phyloP scores from a whole-genome alignment of 2,888 invertebrate species.

The Neria commutata region DNA sequence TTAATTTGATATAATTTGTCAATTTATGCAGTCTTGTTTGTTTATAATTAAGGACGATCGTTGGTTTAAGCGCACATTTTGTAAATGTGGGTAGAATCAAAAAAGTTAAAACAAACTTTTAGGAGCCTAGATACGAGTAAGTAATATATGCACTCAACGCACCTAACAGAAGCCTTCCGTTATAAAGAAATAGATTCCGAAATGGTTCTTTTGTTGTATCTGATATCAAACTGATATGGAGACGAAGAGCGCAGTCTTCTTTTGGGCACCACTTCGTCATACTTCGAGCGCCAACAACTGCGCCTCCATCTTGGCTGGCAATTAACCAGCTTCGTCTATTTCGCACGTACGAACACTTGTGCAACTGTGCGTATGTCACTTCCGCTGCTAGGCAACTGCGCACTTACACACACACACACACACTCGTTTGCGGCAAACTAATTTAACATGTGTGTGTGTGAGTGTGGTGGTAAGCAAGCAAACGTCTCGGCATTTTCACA shows the following conservation, averaged over 20 bases:
- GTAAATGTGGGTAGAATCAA: background rate
- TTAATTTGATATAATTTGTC: slow-evolving; percentile 35
- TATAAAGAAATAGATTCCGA: no score
- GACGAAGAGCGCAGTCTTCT: no score
- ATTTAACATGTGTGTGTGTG: no score
- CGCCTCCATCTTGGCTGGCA: no score
- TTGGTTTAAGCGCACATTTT: background rate
- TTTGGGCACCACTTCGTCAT: no score
- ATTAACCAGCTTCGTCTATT: background rate
- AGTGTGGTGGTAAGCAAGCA: background rate
- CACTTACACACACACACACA: slow-evolving; percentile 6
- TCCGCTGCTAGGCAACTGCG: background rate
- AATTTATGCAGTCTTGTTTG: slow-evolving; percentile 14
- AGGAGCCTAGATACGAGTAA: no score
- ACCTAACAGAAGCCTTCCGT: no score
- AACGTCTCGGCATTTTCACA: background rate
- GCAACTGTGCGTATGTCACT: background rate
- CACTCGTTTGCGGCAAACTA: background rate
- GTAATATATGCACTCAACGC: no score
- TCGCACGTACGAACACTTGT: background rate
- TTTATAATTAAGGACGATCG: background rate
- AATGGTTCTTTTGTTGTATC: no score
- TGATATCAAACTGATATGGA: no score
- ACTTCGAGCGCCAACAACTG: no score
- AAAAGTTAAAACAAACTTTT: no score